Evolutionary conservation across 2,888 invertebrate genomes (phyloP), one percentile per base, ranked within the genome.

Genomic region (Callimorpha dominula): DNA sequence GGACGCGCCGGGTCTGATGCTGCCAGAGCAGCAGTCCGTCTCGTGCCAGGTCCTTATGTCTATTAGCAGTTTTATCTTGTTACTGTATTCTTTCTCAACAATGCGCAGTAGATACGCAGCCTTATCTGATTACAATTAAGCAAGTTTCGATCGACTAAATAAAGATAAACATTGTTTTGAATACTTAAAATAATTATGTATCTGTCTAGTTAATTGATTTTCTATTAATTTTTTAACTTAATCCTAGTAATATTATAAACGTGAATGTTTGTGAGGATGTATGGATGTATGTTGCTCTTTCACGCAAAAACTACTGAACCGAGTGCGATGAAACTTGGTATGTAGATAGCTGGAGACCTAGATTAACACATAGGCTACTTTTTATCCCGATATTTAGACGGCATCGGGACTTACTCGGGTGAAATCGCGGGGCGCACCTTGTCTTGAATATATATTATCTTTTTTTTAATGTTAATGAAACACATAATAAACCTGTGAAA

Each of bases 71-170:
- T 46, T 46, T 46, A 46, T 46, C 20, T 57, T 54, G 15, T n/a
- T 54, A 14, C 43, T 52, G 11, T 20, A 14, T 60, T 60, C 31
- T 12, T 31, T 60, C 11, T 5, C 12, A 31, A 60, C 20, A 60
- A 60, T 60, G 60, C 31, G 60, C 31, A 31, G 31, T 60, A 31
- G n/a, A 20, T 57, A 57, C 57, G 57, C 20, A 31, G 4, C 60
- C 60, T 60, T 60, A 60, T 60, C 31, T 60, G 60, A 60, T 60
- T 60, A 60, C 60, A 60, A 60, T 5, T 60, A 60, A 20, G 31
- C 60, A 60, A 60, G 12, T 31, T 20, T 60, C 31, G 31, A 60
- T 31, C 57, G 20, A 3, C 57, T 57, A 57, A 57, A 9, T 54
- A 57, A 12, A 20, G 11, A 20, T 4, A 57, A 20, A 57, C 9